Percentiles rank a stretch among this genome's conserved stretches.
Conservation (phyloP, 53 echinoderm and acorn worm species). For the Paracentrotus lividus region DNA sequence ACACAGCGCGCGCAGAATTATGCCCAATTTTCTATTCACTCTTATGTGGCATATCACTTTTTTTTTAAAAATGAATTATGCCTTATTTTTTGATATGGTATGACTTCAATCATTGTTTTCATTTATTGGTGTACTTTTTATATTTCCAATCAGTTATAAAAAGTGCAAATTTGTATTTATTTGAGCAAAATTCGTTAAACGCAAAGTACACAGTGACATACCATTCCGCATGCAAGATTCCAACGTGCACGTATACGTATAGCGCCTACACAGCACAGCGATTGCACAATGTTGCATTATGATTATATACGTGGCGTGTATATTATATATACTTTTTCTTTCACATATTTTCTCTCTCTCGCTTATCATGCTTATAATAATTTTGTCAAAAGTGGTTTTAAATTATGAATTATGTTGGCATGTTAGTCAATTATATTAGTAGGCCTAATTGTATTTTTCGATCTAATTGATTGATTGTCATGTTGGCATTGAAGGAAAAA, state of each 20-base stretch:
- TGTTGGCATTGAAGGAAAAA: no score
- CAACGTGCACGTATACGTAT: not conserved
- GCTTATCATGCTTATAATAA: not conserved
- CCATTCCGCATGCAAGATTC: not conserved
- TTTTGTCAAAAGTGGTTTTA: not conserved
- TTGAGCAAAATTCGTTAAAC: constrained; percentile 25
- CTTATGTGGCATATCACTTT: not conserved
- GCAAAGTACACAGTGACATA: not conserved
- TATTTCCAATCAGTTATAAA: not conserved
- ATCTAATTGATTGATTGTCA: no score
- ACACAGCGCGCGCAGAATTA: not conserved
- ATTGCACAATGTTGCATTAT: no score
- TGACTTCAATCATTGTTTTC: not conserved
- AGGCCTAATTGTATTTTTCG: no score
- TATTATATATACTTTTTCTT: not conserved
- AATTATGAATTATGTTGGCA: not conserved
- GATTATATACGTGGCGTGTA: constrained; percentile 6
- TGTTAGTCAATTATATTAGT: no score
- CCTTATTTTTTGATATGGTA: not conserved
- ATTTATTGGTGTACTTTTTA: not conserved
- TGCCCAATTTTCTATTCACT: not conserved
- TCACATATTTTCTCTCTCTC: not conserved
- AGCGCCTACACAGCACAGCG: no score
- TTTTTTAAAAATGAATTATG: not conserved
- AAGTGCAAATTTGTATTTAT: not conserved